Evolutionary conservation across 2,888 invertebrate genomes (phyloP), one percentile per base, ranked within the genome.

Genomic region (Spisula solida): DNA sequence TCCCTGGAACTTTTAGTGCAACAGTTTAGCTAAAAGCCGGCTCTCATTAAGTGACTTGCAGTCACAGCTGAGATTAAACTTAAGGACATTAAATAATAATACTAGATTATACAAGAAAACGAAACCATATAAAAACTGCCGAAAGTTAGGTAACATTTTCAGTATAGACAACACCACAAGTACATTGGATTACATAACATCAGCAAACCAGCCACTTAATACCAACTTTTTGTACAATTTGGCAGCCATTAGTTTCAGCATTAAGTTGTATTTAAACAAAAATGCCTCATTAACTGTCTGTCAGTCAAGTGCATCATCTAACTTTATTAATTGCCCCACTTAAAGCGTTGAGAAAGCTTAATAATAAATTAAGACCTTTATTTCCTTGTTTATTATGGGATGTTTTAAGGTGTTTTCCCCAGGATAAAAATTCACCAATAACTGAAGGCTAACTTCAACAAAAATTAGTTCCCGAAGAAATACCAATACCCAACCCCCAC

Each of bases 191-290:
- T 16, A 56, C 56, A 56, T 55, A 20, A 14, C 56, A 56, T 56
- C n/a, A 56, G 56, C 18, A n/a, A 56, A 20, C 56, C 0, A 56
- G 20, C 56, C 20, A 56, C 18, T 56, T 56, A 56, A n/a, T 56
- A 6, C 18, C 18, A n/a, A 56, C 6, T 56, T 55, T 56, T 56
- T 56, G 56, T 56, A 56, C 56, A 56, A 20, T 18, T 56, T n/a
- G 6, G n/a, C 56, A 56, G 56, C 56, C n/a, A 56, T 20, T n/a
- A 56, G 56, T 18, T 18, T 6, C 56, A 56, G n/a, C n/a, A n/a
- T 56, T 14, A 56, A 56, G 56, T 56, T 20, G 56, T 56, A 56
- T 56, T 56, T 56, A 56, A 56, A 56, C 56, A 56, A 56, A 56
- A 56, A 56, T 56, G n/a, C 18, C 56, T 56, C 56, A 56, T 56